Percentiles rank a stretch among this genome's conserved stretches.
Conservation (phyloP, 1,140 invertebrate species). For the Papilio aristodemus region DNA sequence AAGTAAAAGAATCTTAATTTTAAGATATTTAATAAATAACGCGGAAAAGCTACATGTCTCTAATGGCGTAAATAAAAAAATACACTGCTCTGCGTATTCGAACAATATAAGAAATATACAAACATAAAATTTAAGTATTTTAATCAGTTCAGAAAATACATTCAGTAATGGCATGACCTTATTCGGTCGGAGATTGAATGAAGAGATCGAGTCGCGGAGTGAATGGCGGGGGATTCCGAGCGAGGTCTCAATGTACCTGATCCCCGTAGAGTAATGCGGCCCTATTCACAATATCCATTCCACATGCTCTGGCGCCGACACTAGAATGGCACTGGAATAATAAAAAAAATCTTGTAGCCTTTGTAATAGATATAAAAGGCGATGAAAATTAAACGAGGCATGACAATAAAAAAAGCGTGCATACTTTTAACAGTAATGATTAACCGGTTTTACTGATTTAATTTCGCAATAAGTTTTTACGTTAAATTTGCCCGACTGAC, state of each 20-base stretch:
- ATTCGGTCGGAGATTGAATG: slow-evolving; percentile 21
- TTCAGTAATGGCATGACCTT: slow-evolving; percentile 16
- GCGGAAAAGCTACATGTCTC: no score
- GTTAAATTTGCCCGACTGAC: no score
- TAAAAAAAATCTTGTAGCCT: slow-evolving; percentile 16
- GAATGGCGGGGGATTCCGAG: neutral
- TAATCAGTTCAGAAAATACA: neutral
- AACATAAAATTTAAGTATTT: slow-evolving; percentile 8
- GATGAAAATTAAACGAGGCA: neutral
- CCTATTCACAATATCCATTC: slow-evolving; percentile 13
- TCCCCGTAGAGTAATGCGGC: slow-evolving; percentile 5
- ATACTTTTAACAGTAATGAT: no score
- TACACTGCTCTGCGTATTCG: neutral
- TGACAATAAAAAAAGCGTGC: neutral
- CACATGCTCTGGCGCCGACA: slow-evolving; percentile 1
- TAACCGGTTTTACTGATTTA: no score
- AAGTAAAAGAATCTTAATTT: no score
- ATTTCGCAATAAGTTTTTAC: no score
- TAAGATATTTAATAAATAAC: no score
- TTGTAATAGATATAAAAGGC: neutral
- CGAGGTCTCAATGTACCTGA: slow-evolving; percentile 11
- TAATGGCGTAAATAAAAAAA: neutral
- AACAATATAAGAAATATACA: neutral
- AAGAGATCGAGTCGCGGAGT: neutral
- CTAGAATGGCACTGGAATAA: slow-evolving; percentile 5